Evolutionary conservation across 2,113 vertebrate genomes (phyloP).

Genomic region (Apeltes quadracus): DNA sequence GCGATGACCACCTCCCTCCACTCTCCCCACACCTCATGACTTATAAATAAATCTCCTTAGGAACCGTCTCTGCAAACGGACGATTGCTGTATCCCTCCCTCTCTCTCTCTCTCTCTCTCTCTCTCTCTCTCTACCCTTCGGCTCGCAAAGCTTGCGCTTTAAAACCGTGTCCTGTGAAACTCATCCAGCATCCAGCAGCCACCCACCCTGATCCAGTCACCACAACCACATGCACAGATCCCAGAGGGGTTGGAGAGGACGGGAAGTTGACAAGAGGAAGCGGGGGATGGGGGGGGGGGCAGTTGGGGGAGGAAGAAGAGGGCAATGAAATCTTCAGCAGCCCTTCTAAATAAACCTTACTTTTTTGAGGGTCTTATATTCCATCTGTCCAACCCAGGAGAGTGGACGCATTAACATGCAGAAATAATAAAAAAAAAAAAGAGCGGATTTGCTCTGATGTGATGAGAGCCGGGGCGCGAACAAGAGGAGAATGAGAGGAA

Average conservation of each 20-base stretch:
- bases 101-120: not conserved
- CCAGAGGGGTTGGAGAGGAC: slow-evolving; percentile 6
- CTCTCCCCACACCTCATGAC: slow-evolving; percentile 37
- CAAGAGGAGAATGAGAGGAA: slow-evolving; percentile 36
- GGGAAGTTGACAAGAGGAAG: not conserved
- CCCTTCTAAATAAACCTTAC: slow-evolving; percentile 55
- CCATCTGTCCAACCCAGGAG: slow-evolving; percentile 33
- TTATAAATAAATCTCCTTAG: slow-evolving; percentile 63
- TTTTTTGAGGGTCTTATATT: slow-evolving; percentile 46
- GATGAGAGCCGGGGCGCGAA: slow-evolving; percentile 27
- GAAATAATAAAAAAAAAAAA: slow-evolving; percentile 11
- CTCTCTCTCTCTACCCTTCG: slow-evolving; percentile 11
- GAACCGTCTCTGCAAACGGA: slow-evolving; percentile 61
- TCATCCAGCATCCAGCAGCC: slow-evolving; percentile 54
- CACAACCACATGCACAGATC: slow-evolving; percentile 53
- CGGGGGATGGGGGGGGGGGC: not conserved
- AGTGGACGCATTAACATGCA: slow-evolving; percentile 38
- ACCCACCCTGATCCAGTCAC: slow-evolving; percentile 47
- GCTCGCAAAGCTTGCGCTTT: slow-evolving; percentile 38
- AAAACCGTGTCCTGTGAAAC: slow-evolving; percentile 50
- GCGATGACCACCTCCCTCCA: slow-evolving; percentile 43
- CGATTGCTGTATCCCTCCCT: slow-evolving; percentile 31
- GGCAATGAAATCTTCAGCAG: slow-evolving; percentile 35
- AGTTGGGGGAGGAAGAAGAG: too few species aligned
- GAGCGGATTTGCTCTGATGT: slow-evolving; percentile 53